These are phyloP conservation scores for Ptychochromis oligacanthus DNA, from an alignment of 2,113 vertebrate genomes.

Conservation along the genomic window DNA sequence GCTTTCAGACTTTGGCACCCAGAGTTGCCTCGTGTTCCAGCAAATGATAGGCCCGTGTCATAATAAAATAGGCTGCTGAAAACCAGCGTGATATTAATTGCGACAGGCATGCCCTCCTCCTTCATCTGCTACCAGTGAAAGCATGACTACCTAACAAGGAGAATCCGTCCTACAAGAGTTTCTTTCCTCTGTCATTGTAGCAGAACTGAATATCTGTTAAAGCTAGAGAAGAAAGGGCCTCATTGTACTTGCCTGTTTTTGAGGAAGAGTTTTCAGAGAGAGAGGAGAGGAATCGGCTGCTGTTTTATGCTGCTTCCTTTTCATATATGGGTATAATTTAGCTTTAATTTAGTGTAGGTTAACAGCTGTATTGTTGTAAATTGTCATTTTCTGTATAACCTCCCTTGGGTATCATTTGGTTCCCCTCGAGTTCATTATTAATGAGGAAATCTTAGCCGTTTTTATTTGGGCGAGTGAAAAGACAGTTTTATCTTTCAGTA, in stretches of 20 bases:
- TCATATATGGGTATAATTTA: neutral
- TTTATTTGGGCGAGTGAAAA: neutral
- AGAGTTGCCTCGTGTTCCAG: constrained; percentile 22
- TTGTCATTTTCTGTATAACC: neutral
- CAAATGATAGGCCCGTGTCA: constrained; percentile 1
- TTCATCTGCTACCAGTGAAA: constrained; percentile 12
- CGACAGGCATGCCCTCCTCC: constrained; percentile 17
- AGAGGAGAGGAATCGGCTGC: neutral
- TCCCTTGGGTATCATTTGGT: neutral
- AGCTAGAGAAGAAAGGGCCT: neutral
- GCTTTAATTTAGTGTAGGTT: neutral
- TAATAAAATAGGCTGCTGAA: constrained; percentile 16
- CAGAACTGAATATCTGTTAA: neutral
- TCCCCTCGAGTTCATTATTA: neutral
- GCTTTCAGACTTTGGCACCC: constrained; percentile 36
- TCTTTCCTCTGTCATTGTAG: neutral
- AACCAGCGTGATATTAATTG: constrained; percentile 42
- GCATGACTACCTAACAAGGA: constrained; percentile 7
- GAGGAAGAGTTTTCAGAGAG: neutral
- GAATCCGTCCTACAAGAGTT: neutral
- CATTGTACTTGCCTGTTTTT: neutral
- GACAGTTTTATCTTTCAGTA: neutral
- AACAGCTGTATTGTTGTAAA: neutral
- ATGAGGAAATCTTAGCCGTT: constrained; percentile 17
- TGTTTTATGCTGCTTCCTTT: neutral